Percentiles rank a stretch among this genome's conserved stretches.
These are phyloP conservation scores for Linepithema humile DNA, from an alignment of 1,140 invertebrate genomes.

Conservation along the genomic window DNA sequence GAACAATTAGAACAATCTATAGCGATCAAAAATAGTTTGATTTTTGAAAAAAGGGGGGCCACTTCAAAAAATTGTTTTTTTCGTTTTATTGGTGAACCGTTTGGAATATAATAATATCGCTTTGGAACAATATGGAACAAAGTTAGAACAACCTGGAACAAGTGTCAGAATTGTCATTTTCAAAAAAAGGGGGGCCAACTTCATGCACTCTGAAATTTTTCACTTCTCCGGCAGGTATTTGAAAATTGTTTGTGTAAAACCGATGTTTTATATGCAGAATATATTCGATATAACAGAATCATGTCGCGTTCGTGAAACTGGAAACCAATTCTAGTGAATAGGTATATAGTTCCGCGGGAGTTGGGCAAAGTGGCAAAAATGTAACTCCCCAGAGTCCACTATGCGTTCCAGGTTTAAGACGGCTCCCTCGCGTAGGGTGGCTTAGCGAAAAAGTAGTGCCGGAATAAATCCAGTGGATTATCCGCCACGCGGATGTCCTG, in stretches of 20 bases:
- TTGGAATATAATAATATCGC: too few relatives aligned
- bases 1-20: too few relatives aligned
- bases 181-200: too few relatives aligned
- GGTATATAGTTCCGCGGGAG: neutral
- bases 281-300: conserved; percentile 32
- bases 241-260: conserved; percentile 15
- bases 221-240: neutral
- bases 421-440: conserved; percentile 18
- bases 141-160: too few relatives aligned
- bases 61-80: too few relatives aligned
- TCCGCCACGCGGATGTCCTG: conserved; percentile 57
- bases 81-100: too few relatives aligned
- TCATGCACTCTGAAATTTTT: neutral
- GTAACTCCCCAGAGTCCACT: conserved; percentile 64
- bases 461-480: conserved; percentile 69
- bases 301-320: conserved; percentile 41
- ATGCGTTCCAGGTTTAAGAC: conserved; percentile 57
- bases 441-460: conserved; percentile 67
- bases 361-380: conserved; percentile 57
- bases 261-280: conserved; percentile 11
- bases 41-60: too few relatives aligned
- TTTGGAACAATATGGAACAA: too few relatives aligned
- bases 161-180: too few relatives aligned
- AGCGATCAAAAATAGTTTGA: too few relatives aligned
- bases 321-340: conserved; percentile 48